A percentile compares a stretch with the other conserved stretches of the same genome.
Evolutionary conservation across 1,140 invertebrate species (phyloP).

Genomic region (Capitella teleta): DNA sequence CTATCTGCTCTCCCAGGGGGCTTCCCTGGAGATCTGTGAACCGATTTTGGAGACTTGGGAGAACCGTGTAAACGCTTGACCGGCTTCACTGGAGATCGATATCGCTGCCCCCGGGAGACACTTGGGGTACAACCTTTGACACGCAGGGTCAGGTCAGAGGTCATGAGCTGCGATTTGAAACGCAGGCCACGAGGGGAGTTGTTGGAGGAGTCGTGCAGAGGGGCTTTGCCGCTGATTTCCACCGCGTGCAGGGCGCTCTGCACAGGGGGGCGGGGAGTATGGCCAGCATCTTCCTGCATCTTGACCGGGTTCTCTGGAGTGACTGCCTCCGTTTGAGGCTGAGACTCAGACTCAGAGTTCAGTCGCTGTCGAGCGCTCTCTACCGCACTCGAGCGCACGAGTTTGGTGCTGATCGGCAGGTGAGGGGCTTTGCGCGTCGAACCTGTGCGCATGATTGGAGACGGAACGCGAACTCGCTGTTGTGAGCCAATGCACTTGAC

Average conservation of each 20-base stretch:
- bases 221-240: no score
- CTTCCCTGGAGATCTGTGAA: neutral
- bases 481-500: no score
- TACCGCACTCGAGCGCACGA: neutral
- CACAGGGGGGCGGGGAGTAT: neutral
- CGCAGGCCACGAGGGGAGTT: no score
- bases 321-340: neutral
- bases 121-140: neutral
- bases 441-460: neutral
- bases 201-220: no score
- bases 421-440: neutral
- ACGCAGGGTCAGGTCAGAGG: neutral
- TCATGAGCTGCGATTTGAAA: no score
- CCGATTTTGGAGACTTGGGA: constrained; percentile 15
- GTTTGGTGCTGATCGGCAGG: constrained; percentile 4
- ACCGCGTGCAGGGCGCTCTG: neutral
- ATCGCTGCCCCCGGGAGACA: neutral
- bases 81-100: constrained; percentile 22
- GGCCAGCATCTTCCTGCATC: neutral
- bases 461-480: constrained; percentile 13
- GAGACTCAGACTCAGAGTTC: neutral
- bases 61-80: constrained; percentile 23
- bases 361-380: neutral
- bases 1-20: neutral
- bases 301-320: neutral